Percentiles rank a stretch among this genome's conserved stretches.
These are phyloP conservation scores for Orchesella flavescens DNA, from an alignment of 2,888 invertebrate genomes.

Conservation along the genomic window DNA sequence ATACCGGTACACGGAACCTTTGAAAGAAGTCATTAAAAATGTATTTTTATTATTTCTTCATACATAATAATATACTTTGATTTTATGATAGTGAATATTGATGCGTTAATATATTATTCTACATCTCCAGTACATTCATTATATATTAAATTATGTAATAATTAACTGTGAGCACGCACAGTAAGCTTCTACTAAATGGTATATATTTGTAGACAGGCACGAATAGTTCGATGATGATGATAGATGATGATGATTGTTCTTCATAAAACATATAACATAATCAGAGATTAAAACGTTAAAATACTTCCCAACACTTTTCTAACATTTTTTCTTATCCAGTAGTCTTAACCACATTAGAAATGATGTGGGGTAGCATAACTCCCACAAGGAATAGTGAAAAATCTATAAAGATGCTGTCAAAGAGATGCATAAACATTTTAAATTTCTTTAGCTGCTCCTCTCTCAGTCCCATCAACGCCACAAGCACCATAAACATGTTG, in stretches of 20 bases:
- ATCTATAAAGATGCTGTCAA: constrained; percentile 30
- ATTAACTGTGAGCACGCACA: not conserved
- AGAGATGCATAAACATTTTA: constrained; percentile 34
- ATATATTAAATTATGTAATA: not conserved
- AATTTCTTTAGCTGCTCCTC: constrained; percentile 32
- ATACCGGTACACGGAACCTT: too few species aligned
- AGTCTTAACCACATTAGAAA: not conserved
- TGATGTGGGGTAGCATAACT: constrained; percentile 29
- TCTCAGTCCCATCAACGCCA: constrained; percentile 40
- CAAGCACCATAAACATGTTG: constrained; percentile 43
- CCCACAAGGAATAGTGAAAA: constrained; percentile 49
- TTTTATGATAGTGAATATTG: too few species aligned
- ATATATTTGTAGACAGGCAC: not conserved
- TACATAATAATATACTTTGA: too few species aligned
- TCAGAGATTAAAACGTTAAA: not conserved
- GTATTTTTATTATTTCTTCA: too few species aligned
- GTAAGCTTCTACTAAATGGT: not conserved
- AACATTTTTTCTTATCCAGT: not conserved
- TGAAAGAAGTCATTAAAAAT: too few species aligned
- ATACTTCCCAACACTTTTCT: not conserved
- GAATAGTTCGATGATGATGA: too few species aligned
- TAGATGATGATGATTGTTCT: too few species aligned
- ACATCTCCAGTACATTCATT: too few species aligned
- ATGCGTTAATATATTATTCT: too few species aligned
- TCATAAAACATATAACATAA: too few species aligned